A percentile compares a stretch with the other conserved stretches of the same genome.
phyloP scores from a whole-genome alignment of 2,888 invertebrate genomes.

The Amphipyra tragopoginis region DNA sequence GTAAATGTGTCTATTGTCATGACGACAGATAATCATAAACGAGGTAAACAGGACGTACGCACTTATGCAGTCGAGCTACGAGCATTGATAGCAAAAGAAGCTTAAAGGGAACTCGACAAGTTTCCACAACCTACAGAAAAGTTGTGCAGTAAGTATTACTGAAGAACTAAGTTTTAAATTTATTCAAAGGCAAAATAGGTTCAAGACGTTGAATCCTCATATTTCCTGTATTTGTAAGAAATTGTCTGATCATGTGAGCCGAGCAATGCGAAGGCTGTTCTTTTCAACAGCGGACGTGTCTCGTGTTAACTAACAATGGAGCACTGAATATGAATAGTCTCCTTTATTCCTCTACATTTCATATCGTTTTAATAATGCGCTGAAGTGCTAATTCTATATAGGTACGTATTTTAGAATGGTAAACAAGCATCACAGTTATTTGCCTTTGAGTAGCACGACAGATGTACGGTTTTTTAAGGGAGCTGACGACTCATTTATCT shows the following conservation, averaged over 20 bases:
- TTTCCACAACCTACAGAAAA: background rate
- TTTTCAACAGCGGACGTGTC: slow-evolving; percentile 28
- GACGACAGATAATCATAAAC: too few relatives aligned
- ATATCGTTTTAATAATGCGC: slow-evolving; percentile 27
- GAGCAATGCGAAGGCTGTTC: slow-evolving; percentile 45
- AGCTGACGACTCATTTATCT: too few relatives aligned
- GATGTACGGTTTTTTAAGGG: too few relatives aligned
- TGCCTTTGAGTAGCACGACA: too few relatives aligned
- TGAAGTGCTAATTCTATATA: slow-evolving; percentile 19
- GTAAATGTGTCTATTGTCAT: too few relatives aligned
- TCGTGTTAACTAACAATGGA: slow-evolving; percentile 36
- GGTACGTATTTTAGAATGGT: too few relatives aligned
- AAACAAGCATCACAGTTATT: too few relatives aligned
- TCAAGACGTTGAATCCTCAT: slow-evolving; percentile 11
- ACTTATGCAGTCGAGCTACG: too few relatives aligned
- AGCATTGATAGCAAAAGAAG: background rate
- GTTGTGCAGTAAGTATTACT: background rate
- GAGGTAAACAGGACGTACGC: too few relatives aligned
- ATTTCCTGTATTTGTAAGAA: slow-evolving; percentile 15
- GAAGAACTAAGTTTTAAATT: background rate
- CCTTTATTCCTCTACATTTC: slow-evolving; percentile 24
- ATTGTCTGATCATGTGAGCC: slow-evolving; percentile 16
- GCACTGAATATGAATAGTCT: slow-evolving; percentile 35
- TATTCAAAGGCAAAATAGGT: background rate
- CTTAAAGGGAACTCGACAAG: background rate